Evolutionary conservation across 2,113 vertebrate species (phyloP).

Genomic region (Euleptes europaea): DNA sequence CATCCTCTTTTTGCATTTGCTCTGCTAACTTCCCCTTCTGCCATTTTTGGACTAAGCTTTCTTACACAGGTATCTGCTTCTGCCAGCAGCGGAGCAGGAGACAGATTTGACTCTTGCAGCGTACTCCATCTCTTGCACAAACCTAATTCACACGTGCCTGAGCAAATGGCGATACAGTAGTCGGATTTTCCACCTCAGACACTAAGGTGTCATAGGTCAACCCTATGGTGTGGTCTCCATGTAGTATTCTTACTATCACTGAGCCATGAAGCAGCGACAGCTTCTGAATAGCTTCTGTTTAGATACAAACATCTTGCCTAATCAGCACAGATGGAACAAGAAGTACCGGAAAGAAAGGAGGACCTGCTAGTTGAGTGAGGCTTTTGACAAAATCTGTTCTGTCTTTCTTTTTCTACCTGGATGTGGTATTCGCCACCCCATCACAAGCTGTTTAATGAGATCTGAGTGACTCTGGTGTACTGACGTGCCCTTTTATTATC

Average conservation of each 20-base stretch:
- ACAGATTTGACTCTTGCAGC: no score
- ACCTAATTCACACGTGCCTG: no score
- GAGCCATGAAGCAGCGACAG: slow-evolving; percentile 75
- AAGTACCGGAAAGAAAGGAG: slow-evolving; percentile 75
- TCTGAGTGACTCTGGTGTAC: slow-evolving; percentile 33
- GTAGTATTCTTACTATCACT: slow-evolving; percentile 51
- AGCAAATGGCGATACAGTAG: neutral
- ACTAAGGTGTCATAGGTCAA: neutral
- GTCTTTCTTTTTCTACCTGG: slow-evolving; percentile 73
- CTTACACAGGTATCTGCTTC: no score
- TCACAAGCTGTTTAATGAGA: slow-evolving; percentile 40
- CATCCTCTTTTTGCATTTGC: slow-evolving; percentile 52
- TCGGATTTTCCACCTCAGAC: neutral
- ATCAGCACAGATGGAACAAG: slow-evolving; percentile 85
- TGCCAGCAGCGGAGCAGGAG: no score
- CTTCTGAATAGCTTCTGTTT: slow-evolving; percentile 81
- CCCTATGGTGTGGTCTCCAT: slow-evolving; percentile 32
- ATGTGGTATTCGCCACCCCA: slow-evolving; percentile 41
- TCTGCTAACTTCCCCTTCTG: neutral
- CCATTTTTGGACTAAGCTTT: neutral
- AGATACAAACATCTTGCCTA: slow-evolving; percentile 84
- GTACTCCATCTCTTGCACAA: no score
- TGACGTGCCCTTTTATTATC: slow-evolving; percentile 43
- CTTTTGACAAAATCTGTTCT: slow-evolving; percentile 75
- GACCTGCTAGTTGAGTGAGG: slow-evolving; percentile 81